Conservation (phyloP, 2,888 invertebrate genomes). For the Volucella inflata region DNA sequence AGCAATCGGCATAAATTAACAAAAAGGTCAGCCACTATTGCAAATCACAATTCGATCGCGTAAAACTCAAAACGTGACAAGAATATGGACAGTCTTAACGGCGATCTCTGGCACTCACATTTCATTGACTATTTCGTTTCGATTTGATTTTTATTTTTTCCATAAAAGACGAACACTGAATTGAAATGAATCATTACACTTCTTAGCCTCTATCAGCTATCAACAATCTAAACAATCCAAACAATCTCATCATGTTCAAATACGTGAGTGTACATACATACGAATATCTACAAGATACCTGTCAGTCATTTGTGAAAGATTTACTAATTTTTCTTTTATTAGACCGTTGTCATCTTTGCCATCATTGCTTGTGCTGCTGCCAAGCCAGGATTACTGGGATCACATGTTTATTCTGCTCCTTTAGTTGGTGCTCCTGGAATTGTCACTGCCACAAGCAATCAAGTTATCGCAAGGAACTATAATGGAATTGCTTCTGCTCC, state of each 20-base stretch:
- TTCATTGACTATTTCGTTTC: background rate
- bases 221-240: slow-evolving; percentile 21
- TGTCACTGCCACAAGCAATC: slow-evolving; percentile 24
- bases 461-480: slow-evolving; percentile 65
- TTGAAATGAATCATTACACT: slow-evolving; percentile 11
- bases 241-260: slow-evolving; percentile 48
- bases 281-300: background rate
- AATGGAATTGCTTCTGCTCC: slow-evolving; percentile 61
- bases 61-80: slow-evolving; percentile 1
- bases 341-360: slow-evolving; percentile 36
- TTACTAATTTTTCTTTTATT: background rate
- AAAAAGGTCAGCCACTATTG: background rate
- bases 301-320: too few relatives aligned
- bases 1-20: background rate
- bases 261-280: slow-evolving; percentile 27
- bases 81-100: background rate
- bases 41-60: slow-evolving; percentile 1
- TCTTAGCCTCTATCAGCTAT: background rate
- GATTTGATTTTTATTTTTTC: slow-evolving; percentile 1
- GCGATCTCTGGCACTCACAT: background rate
- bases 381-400: slow-evolving; percentile 74
- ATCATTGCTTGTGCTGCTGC: too few relatives aligned
- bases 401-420: slow-evolving; percentile 17
- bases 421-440: slow-evolving; percentile 16
- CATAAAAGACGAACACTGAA: slow-evolving; percentile 21